Evolutionary conservation across 1,140 invertebrate species (phyloP).

Genomic region (Achroia grisella): DNA sequence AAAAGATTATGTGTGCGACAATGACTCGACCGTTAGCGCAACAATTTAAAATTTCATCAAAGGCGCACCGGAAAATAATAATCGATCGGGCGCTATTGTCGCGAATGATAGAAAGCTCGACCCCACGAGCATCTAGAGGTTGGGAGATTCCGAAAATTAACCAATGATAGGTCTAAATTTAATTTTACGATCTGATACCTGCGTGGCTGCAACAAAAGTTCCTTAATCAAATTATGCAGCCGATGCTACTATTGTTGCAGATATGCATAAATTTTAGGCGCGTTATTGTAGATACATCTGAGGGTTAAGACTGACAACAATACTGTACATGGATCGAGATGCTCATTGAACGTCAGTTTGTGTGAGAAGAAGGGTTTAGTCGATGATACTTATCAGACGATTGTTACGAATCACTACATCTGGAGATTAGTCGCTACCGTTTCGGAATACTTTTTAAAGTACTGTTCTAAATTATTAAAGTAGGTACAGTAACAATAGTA

Average conservation of each 20-base stretch:
- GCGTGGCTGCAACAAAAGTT: slow-evolving; percentile 60
- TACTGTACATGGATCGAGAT: slow-evolving; percentile 48
- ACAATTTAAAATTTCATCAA: slow-evolving; percentile 66
- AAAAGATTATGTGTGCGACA: slow-evolving; percentile 58
- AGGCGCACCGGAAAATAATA: slow-evolving; percentile 65
- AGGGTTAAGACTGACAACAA: slow-evolving; percentile 49
- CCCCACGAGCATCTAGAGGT: slow-evolving; percentile 53
- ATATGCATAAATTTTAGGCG: slow-evolving; percentile 65
- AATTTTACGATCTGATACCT: slow-evolving; percentile 71
- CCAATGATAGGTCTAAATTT: slow-evolving; percentile 68
- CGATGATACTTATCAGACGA: slow-evolving; percentile 69
- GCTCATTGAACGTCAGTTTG: slow-evolving; percentile 45
- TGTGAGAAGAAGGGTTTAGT: slow-evolving; percentile 66
- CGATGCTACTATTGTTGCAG: slow-evolving; percentile 57
- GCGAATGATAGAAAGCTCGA: slow-evolving; percentile 47
- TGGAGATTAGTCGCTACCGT: slow-evolving; percentile 22
- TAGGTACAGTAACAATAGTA: background rate
- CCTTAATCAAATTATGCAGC: slow-evolving; percentile 71
- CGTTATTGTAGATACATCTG: slow-evolving; percentile 48
- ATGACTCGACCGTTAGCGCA: slow-evolving; percentile 61
- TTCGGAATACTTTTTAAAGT: background rate
- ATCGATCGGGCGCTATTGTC: slow-evolving; percentile 63
- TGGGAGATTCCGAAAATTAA: slow-evolving; percentile 67
- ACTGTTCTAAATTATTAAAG: too few species aligned
- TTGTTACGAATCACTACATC: slow-evolving; percentile 65